Evolutionary conservation across 1,140 invertebrate genomes (phyloP), one percentile per base, ranked within the genome.

Genomic region (Drosophila neocordata): DNA sequence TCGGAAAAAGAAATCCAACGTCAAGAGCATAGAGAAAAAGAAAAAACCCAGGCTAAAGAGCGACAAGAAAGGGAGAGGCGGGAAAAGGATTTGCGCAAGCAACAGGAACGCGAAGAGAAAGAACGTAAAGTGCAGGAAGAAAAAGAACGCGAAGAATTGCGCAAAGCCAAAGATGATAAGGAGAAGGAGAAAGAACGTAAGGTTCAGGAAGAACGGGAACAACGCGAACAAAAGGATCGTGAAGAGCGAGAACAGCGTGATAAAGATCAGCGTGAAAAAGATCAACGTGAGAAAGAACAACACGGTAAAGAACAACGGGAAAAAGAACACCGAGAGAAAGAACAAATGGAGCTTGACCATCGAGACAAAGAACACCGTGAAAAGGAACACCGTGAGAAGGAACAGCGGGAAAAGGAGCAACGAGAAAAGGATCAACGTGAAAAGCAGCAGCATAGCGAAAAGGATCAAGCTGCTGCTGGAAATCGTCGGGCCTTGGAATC

Each of bases 151-250:
- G 76, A 79, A 44, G 53, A 51, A n/a, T 65, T 74, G 37, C 41
- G 90, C 38, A 92, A 92, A 65, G 89, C 77, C 37, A 78, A 77
- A 38, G 91, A n/a, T n/a, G n/a, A n/a, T n/a, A n/a, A 91, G 94
- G 44, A 90, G 74, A 93, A 94, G 11, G 72, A 37, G 27, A 65
- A 59, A 11, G 66, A 65, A 90, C 89, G 62, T 87, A 91, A 87
- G 27, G 27, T 7, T 74, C 59, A 62, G 67, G 74, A 87, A 11
- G 37, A 83, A 9, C 89, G 90, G 8, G 34, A 44, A 34, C 88
- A 92, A 67, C 63, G 66, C 65, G 92, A 92, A 55, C 77, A 89
- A 15, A 57, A 89, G 9, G 92, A 92, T 51, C 90, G 67, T 75
- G 91, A 72, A 24, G 72, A 79, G 41, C 56, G 57, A 4, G 91